These are phyloP conservation scores for Bubo blakistoni DNA, from an alignment of 2,113 vertebrate species.

Conservation along the genomic window DNA sequence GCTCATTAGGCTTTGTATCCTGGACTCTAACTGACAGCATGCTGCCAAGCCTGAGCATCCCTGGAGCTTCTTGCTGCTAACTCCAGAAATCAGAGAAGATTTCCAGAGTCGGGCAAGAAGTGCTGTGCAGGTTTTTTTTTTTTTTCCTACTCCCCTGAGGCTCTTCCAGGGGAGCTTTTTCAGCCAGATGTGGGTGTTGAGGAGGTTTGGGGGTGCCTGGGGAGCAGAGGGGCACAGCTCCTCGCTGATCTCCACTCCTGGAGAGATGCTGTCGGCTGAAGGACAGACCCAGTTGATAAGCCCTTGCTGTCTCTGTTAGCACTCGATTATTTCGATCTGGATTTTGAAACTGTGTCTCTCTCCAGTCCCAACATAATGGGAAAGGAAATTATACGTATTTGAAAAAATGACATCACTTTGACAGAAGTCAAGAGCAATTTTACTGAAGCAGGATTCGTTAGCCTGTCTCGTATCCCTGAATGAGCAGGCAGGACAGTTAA, in stretches of 20 bases:
- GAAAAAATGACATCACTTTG: not conserved
- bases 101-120: not conserved
- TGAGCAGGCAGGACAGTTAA: not conserved
- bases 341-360: not conserved
- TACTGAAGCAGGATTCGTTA: not conserved
- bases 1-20: not conserved
- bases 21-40: not conserved
- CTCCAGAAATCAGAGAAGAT: not conserved
- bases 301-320: not conserved
- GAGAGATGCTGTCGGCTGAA: not conserved
- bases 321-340: not conserved
- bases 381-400: conserved; percentile 6
- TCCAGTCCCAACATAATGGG: not conserved
- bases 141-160: not conserved
- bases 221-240: not conserved
- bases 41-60: not conserved
- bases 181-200: not conserved
- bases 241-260: accelerated
- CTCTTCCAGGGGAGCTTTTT: not conserved
- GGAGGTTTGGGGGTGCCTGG: not conserved
- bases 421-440: not conserved
- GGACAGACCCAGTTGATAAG: not conserved
- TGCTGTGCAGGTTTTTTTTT: not conserved
- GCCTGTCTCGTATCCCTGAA: not conserved
- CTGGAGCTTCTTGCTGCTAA: not conserved